Conservation (phyloP, 2,113 vertebrate species). For the Labeo rohita region DNA sequence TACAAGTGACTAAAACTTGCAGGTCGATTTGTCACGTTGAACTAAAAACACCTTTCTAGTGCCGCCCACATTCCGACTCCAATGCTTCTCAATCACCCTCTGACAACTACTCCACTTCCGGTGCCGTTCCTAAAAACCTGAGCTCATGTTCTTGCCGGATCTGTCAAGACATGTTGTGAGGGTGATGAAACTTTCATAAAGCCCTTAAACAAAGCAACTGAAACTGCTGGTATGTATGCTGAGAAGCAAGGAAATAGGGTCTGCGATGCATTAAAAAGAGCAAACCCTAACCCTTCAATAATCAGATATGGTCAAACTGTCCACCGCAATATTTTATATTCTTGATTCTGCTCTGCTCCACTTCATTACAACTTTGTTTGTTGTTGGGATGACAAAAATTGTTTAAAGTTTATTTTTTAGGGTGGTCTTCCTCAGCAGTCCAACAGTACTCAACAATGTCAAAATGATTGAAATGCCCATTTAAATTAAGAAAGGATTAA, state of each 20-base stretch:
- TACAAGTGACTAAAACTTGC: conserved; percentile 28
- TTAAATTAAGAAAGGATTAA: neutral
- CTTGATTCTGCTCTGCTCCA: neutral
- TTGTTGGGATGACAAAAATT: neutral
- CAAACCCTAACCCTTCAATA: neutral
- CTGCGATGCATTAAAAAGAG: neutral
- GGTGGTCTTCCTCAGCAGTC: neutral
- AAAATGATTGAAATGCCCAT: neutral
- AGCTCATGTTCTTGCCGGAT: conserved; percentile 5
- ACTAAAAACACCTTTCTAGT: conserved; percentile 64
- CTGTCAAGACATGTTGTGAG: conserved; percentile 49
- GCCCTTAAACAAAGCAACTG: conserved; percentile 21
- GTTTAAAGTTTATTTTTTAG: neutral
- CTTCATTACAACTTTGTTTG: neutral
- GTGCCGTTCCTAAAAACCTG: conserved; percentile 27
- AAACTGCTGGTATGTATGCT: conserved; percentile 27
- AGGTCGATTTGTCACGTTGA: conserved; percentile 57
- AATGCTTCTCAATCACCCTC: conserved; percentile 38
- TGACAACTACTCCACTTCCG: conserved; percentile 29
- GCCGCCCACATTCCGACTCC: conserved; percentile 63
- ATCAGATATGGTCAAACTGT: neutral
- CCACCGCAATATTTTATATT: neutral
- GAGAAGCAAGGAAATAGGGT: neutral
- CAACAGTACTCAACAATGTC: neutral
- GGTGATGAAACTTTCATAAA: conserved; percentile 15